A percentile compares a stretch with the other conserved stretches of the same genome.
Conservation (phyloP, 2,113 vertebrate genomes). For the Dipodomys ordii region DNA sequence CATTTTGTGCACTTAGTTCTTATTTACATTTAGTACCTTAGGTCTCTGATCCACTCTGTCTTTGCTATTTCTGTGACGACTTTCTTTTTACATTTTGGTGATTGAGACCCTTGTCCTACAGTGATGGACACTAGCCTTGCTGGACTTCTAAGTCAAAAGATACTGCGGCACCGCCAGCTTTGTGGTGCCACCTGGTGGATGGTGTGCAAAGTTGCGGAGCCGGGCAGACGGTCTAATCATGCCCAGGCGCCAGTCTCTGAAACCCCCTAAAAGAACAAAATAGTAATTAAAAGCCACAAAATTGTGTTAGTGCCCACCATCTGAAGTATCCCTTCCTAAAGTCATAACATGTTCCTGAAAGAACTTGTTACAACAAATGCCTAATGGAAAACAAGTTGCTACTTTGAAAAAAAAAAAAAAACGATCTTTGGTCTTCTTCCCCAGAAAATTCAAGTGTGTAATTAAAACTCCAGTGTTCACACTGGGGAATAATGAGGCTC, state of each 20-base stretch:
- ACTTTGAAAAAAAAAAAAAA: conserved; percentile 81
- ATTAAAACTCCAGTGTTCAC: conserved; percentile 74
- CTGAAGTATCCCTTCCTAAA: conserved; percentile 83
- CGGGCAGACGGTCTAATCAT: conserved; percentile 80
- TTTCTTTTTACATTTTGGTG: neutral
- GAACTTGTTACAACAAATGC: conserved; percentile 85
- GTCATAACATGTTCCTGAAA: conserved; percentile 82
- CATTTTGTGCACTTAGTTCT: neutral
- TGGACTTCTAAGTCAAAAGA: neutral
- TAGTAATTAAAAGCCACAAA: conserved; percentile 89
- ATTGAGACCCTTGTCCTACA: neutral
- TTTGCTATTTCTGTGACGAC: neutral
- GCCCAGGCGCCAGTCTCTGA: conserved; percentile 87
- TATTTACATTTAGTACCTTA: neutral
- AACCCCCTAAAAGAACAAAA: conserved; percentile 86
- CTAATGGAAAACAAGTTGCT: conserved; percentile 83
- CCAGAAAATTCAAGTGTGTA: conserved; percentile 72
- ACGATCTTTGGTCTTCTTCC: conserved; percentile 72
- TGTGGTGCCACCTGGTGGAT: conserved; percentile 84
- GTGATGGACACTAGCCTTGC: neutral
- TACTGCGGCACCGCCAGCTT: conserved; percentile 53
- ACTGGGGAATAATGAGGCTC: conserved; percentile 59
- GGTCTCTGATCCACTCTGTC: neutral
- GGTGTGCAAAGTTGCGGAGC: neutral
- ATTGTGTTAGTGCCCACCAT: conserved; percentile 83